Evolutionary conservation across 2,797 vertebrate species (phyloP).

Genomic region (Scleropages formosus): DNA sequence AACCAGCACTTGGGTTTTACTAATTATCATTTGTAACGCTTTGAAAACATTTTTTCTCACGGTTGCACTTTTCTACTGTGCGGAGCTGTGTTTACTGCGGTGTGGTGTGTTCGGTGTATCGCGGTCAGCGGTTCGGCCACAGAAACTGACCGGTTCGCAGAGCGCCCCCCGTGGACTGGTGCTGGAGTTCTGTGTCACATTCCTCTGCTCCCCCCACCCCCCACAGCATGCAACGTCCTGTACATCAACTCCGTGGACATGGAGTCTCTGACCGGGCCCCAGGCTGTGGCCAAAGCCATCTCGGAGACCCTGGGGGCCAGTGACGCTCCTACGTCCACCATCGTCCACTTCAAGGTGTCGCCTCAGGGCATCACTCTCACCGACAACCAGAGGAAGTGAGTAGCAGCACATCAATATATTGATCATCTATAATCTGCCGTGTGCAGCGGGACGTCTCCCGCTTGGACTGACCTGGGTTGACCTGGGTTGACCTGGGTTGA

Average conservation of each 20-base stretch:
- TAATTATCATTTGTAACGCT: background rate
- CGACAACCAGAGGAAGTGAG: constrained; percentile 98
- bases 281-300: constrained; percentile 92
- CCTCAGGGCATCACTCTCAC: constrained; percentile 97
- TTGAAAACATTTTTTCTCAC: background rate
- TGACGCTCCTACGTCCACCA: constrained; percentile 74
- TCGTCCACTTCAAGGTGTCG: constrained; percentile 98
- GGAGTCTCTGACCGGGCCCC: constrained; percentile 96
- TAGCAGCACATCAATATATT: constrained; percentile 3
- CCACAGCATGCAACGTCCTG: constrained; percentile 92
- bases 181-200: background rate
- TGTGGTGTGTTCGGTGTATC: too few relatives aligned
- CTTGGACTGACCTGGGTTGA: too few relatives aligned
- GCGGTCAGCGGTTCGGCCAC: too few relatives aligned
- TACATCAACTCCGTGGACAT: constrained; percentile 97
- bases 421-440: background rate
- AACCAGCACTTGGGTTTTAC: background rate
- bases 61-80: too few relatives aligned
- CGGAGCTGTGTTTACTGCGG: too few relatives aligned
- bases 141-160: too few relatives aligned
- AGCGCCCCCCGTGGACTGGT: background rate
- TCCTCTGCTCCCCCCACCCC: background rate
- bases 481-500: background rate
- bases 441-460: background rate
- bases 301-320: constrained; percentile 80